A percentile compares a stretch with the other conserved stretches of the same genome.
Conservation (phyloP, 1,140 invertebrate species). For the Archivesica marissinica region DNA sequence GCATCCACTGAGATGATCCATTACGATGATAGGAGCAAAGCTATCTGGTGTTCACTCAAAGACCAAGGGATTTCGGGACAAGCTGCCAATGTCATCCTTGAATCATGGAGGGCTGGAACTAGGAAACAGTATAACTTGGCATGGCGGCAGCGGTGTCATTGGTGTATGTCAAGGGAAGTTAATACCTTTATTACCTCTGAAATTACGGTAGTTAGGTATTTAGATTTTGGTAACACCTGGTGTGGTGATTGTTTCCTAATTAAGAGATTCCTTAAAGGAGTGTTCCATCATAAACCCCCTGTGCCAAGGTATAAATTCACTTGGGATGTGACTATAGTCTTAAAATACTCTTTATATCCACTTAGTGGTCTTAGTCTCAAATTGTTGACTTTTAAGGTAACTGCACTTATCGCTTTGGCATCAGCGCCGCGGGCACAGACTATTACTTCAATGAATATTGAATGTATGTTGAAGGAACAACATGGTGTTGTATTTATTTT, state of each 20-base stretch:
- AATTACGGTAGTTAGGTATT: too few relatives aligned
- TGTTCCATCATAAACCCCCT: conserved; percentile 33
- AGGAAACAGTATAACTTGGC: too few relatives aligned
- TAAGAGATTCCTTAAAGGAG: conserved; percentile 23
- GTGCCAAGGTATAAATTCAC: conserved; percentile 9
- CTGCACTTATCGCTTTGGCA: not conserved
- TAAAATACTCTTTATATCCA: not conserved
- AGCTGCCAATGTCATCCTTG: too few relatives aligned
- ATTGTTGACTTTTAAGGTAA: conserved; percentile 29
- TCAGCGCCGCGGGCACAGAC: conserved; percentile 38
- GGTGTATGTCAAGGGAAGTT: too few relatives aligned
- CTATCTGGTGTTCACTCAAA: too few relatives aligned
- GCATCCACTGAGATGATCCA: too few relatives aligned
- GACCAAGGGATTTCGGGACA: too few relatives aligned
- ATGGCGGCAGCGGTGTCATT: conserved; percentile 24
- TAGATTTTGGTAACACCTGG: too few relatives aligned
- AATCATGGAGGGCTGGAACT: too few relatives aligned
- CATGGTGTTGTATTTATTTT: conserved; percentile 15
- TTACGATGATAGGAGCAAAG: too few relatives aligned
- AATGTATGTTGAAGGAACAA: not conserved
- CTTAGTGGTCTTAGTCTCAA: not conserved
- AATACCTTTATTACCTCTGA: too few relatives aligned
- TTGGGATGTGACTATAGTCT: conserved; percentile 29
- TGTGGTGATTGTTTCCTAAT: too few relatives aligned
- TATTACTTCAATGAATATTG: conserved; percentile 3